Percentiles rank a stretch among this genome's conserved stretches.
These are phyloP conservation scores for Cryptus viduatorius DNA, from an alignment of 2,888 invertebrate species.

Conservation along the genomic window DNA sequence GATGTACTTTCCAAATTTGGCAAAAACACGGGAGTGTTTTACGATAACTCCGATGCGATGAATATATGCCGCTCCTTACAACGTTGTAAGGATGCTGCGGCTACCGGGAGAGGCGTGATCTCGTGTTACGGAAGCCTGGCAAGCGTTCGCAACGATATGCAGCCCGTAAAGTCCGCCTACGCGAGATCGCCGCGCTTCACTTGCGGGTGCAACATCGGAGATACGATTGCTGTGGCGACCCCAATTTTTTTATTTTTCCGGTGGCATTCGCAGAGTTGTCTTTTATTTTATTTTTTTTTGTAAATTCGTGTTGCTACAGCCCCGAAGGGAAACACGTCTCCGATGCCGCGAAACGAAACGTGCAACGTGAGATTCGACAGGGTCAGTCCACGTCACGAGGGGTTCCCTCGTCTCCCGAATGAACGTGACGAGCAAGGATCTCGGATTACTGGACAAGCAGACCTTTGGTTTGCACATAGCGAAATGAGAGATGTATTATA, in stretches of 20 bases:
- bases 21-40: constrained; percentile 58
- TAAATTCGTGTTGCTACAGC: constrained; percentile 2
- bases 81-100: constrained; percentile 6
- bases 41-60: constrained; percentile 48
- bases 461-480: constrained; percentile 55
- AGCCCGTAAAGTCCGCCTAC: constrained; percentile 61
- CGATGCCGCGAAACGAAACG: background rate
- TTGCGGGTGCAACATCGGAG: constrained; percentile 4
- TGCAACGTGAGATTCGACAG: constrained; percentile 48
- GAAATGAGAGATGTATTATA: constrained; percentile 60
- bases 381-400: constrained; percentile 37
- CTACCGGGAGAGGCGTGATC: constrained; percentile 43
- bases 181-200: constrained; percentile 26
- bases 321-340: constrained; percentile 35
- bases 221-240: constrained; percentile 1
- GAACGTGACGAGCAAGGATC: constrained; percentile 35
- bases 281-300: background rate
- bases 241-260: background rate
- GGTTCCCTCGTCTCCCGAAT: constrained; percentile 48
- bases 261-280: background rate
- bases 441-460: constrained; percentile 66
- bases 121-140: constrained; percentile 64
- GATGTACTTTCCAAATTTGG: constrained; percentile 62
- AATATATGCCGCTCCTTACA: background rate
- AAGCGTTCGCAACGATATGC: constrained; percentile 53